A percentile compares a stretch with the other conserved stretches of the same genome.
phyloP scores from a whole-genome alignment of 2,113 vertebrate species.

The Antechinus stuartii region DNA sequence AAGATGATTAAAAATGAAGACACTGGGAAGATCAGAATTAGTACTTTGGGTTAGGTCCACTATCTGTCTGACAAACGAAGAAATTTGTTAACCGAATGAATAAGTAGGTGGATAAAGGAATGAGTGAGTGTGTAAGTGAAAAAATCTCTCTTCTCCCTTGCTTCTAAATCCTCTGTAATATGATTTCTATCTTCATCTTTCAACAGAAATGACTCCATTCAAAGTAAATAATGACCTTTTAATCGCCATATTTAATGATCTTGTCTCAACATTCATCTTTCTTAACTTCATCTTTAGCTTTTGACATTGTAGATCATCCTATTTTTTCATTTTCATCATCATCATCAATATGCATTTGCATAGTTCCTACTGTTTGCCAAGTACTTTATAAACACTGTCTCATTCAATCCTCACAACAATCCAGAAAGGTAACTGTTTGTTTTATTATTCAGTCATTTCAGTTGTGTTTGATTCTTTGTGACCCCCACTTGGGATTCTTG shows the following conservation, averaged over 20 bases:
- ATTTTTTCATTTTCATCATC: background rate
- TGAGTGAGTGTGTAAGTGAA: background rate
- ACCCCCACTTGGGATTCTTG: background rate
- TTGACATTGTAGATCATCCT: background rate
- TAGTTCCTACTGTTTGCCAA: background rate
- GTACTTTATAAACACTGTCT: background rate
- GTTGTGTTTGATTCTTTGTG: background rate
- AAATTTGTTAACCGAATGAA: background rate
- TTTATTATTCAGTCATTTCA: background rate
- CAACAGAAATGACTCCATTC: background rate
- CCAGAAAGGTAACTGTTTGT: background rate
- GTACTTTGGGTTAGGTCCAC: background rate
- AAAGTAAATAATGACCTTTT: background rate
- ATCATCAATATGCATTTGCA: background rate
- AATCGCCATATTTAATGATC: background rate
- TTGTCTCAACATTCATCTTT: background rate
- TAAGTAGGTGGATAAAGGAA: background rate
- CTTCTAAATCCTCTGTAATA: background rate
- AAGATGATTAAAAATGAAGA: background rate
- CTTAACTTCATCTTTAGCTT: background rate
- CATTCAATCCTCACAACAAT: background rate
- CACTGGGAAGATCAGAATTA: background rate
- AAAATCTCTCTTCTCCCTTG: background rate
- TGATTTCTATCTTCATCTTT: background rate
- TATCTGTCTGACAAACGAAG: background rate